Percentiles rank a stretch among this genome's conserved stretches.
Evolutionary conservation across 1,140 invertebrate species (phyloP).

Genomic region (Riptortus pedestris): DNA sequence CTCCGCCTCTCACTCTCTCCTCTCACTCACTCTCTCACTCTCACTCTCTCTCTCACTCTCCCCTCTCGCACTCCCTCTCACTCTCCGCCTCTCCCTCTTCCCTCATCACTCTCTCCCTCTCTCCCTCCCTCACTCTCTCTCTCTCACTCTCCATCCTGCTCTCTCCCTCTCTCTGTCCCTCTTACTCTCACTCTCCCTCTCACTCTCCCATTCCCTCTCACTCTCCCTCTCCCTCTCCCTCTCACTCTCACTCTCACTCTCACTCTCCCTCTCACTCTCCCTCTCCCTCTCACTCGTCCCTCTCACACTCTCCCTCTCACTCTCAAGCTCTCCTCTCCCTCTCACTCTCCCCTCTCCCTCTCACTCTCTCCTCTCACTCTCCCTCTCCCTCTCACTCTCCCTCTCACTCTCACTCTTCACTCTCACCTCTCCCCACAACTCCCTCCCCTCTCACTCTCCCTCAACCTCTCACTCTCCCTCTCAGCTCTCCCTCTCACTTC

Average conservation of each 20-base stretch:
- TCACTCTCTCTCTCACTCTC: background rate
- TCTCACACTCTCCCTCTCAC: too few species aligned
- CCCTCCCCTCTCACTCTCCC: background rate
- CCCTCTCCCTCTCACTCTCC: background rate
- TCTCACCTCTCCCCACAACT: background rate
- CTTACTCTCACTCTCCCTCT: background rate
- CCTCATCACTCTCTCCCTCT: too few species aligned
- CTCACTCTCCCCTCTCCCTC: too few species aligned
- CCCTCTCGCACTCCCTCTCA: too few species aligned
- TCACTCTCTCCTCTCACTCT: too few species aligned
- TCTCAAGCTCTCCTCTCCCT: too few species aligned
- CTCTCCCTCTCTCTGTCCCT: too few species aligned
- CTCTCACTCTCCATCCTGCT: too few species aligned
- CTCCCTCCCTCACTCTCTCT: too few species aligned
- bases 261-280: background rate
- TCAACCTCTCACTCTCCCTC: background rate
- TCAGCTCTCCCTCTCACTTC: background rate
- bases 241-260: background rate
- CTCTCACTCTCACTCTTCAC: background rate
- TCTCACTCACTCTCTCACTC: background rate
- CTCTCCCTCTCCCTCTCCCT: background rate
- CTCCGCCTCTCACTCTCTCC: conserved; percentile 1
- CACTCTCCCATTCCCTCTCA: background rate
- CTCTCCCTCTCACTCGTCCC: too few species aligned
- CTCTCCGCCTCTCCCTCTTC: too few species aligned